A percentile compares a stretch with the other conserved stretches of the same genome.
Conservation (phyloP, 1,140 invertebrate species). For the Lordiphosa mommai region DNA sequence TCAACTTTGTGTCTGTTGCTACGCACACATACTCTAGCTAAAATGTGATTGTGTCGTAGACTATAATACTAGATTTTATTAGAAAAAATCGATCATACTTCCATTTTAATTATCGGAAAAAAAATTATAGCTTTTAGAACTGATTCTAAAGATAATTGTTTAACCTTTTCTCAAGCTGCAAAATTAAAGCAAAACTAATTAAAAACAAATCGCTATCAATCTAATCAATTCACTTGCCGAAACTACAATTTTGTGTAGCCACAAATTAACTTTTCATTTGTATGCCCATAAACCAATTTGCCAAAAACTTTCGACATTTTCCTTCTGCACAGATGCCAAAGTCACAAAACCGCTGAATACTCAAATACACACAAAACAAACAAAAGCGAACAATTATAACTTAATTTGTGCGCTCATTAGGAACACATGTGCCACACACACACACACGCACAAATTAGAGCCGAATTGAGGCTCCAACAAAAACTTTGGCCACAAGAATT, state of each 20-base stretch:
- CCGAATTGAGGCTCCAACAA: constrained; percentile 26
- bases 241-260: constrained; percentile 16
- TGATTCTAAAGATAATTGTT: too few species aligned
- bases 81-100: too few species aligned
- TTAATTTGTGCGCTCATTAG: constrained; percentile 76
- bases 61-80: too few species aligned
- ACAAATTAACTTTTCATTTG: constrained; percentile 43
- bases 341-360: constrained; percentile 30
- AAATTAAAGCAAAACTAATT: too few species aligned
- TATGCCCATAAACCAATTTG: constrained; percentile 17
- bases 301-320: constrained; percentile 31
- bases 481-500: constrained; percentile 55
- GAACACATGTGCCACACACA: constrained; percentile 51
- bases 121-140: too few species aligned
- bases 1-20: too few species aligned
- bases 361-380: constrained; percentile 48
- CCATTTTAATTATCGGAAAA: too few species aligned
- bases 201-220: constrained; percentile 5
- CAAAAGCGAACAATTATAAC: constrained; percentile 71
- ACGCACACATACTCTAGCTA: too few species aligned
- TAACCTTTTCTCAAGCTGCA: too few species aligned
- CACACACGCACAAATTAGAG: constrained; percentile 9
- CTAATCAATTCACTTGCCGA: not conserved
- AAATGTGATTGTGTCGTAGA: too few species aligned
- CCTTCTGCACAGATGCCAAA: constrained; percentile 33